Evolutionary conservation across 2,113 vertebrate genomes (phyloP).

Genomic region (Australoheros scitulus): DNA sequence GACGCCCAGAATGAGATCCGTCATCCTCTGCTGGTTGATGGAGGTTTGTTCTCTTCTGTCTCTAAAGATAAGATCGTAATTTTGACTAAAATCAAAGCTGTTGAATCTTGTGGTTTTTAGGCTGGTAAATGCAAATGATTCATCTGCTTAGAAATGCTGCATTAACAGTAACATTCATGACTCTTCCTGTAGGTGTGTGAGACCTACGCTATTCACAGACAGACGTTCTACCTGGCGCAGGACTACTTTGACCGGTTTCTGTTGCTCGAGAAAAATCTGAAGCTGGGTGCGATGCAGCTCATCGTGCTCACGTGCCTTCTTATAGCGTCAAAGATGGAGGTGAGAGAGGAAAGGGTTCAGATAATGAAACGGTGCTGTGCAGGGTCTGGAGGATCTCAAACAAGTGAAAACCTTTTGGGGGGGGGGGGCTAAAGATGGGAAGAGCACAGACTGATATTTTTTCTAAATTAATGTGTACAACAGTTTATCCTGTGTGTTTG

Average conservation of each 20-base stretch:
- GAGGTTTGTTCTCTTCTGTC: constrained; percentile 71
- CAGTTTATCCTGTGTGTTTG: not conserved
- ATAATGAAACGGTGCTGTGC: not conserved
- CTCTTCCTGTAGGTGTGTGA: constrained; percentile 83
- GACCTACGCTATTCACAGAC: constrained; percentile 88
- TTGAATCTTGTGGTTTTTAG: not conserved
- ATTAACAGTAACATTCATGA: accelerated
- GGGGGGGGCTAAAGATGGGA: too few relatives aligned
- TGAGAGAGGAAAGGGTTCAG: constrained; percentile 32
- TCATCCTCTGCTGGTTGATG: constrained; percentile 90
- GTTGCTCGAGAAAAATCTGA: constrained; percentile 85
- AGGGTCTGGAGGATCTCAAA: not conserved
- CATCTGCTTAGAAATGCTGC: not conserved
- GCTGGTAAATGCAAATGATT: not conserved
- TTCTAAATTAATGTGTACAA: not conserved
- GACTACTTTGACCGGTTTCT: constrained; percentile 95
- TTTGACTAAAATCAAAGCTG: not conserved
- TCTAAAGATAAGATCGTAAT: too few relatives aligned
- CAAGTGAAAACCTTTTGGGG: too few relatives aligned
- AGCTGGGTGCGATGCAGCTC: constrained; percentile 88
- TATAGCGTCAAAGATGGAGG: constrained; percentile 92
- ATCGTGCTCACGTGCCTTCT: constrained; percentile 92
- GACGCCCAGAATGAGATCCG: constrained; percentile 87
- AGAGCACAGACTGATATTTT: not conserved
- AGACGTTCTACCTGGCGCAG: constrained; percentile 94